Base-by-base conservation (phyloP, 2,888 invertebrate species). In the Antitype chi region DNA sequence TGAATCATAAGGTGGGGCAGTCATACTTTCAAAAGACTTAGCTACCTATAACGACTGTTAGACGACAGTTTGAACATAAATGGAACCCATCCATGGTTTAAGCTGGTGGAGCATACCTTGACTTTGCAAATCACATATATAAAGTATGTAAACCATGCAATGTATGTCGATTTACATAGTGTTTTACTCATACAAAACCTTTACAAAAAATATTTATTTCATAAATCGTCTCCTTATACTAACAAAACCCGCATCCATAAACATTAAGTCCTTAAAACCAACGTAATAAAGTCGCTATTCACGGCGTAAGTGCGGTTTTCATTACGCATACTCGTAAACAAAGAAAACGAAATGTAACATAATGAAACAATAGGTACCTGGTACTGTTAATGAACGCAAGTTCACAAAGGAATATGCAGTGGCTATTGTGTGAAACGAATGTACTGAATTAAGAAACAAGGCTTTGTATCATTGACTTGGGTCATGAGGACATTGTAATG, bases 281-380 rank as follows among this genome's bases (percentile, higher is more conserved):
- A 66, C 32, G 38, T n/a, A 81, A 87, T 89, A 90, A 89, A 83
- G 81, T 86, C 78, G 74, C 85, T 72, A 85, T 87, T 87, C 79
- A 80, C 72, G 76, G 81, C 15, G 6, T 25, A 85, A 64, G 84
- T 85, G 85, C 82, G 84, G 85, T 86, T 89, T 91, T 91, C 88
- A 91, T 90, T 91, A 90, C 86, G 77, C 78, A 78, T 82, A 81
- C 85, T 84, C 87, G 85, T 89, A 89, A 88, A 90, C 87, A 90
- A 90, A 87, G 89, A 89, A 89, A 52, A 75, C 75, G 59, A 64
- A 81, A 81, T 66, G 59, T 74, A 87, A 84, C 84, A 69, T 85
- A 86, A 88, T 88, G 81, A 80, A 88, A 90, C 89, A 89, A 86
- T 87, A 82, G 78, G 68, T 71, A 88, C 76, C 77, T 74, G 77